Base-by-base conservation (phyloP, 1,140 invertebrate genomes). In the Drosophila tani region DNA sequence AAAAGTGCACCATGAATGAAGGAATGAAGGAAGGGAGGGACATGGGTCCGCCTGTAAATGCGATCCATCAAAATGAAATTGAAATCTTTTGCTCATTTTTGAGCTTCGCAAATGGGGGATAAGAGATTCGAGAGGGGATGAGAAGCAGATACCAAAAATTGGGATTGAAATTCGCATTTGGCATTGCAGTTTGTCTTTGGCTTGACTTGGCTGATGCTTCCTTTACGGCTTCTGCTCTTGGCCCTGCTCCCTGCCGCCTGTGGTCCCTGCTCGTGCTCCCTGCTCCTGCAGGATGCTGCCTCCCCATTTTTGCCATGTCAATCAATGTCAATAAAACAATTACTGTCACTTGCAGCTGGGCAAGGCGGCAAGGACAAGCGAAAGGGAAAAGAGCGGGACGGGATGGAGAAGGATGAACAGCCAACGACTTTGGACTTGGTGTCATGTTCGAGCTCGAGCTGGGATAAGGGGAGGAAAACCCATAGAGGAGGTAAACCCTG, bases 261-360 rank as follows among this genome's bases (percentile, higher is more conserved):
- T 24, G 21, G 21, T 32, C 32, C 32, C 32, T 35, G 32, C 32
- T 11, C 32, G 9, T 35, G 41, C 17, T 49, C 19, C 19, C 27
- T 19, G 43, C 24, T 59, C 51, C 58, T 27, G 55, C 29, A 40
- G 17, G 50, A 55, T 43, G 41, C 51, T 73, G 60, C 58, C 75
- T 32, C 62, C 21, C 55, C 78, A 45, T 21, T 53, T 38, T 38
- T 78, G 85, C 81, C 73, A 71, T 88, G 88, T 91, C 88, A 91
- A 91, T 91, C 88, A 91, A 91, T 91, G 88, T 91, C 88, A 91
- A 91, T 91, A 91, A 91, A 91, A 91, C 88, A 91, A 91, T 91
- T 91, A 91, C 88, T 91, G 88, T 91, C 88, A 91, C 88, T 91
- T 88, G 88, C 88, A 91, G 74, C 90, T 81, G 86, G 67, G 45